Evolutionary conservation across 1,140 invertebrate genomes (phyloP), one percentile per base, ranked within the genome.

Genomic region (Battus philenor): DNA sequence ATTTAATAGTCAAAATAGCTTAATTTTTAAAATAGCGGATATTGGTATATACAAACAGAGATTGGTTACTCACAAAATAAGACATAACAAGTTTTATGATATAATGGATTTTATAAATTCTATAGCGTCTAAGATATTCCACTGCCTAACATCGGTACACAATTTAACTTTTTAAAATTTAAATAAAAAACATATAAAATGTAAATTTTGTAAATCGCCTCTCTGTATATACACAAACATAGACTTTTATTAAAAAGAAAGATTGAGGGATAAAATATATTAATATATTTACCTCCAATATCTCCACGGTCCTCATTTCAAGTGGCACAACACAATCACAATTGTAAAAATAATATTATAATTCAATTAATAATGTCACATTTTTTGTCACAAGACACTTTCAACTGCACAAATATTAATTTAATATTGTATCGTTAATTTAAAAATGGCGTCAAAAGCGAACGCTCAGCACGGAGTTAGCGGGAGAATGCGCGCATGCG

Each of bases 401-500:
- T 22, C 17, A 48, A 50, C 48, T 50, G 16, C 33, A 36, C 33
- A 2, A 9, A 18, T 22, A 10, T 18, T 7, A 36, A 20, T 20
- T 16, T 6, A 20, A 36, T 36, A 1, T 29, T 29, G 4, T 29
- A 10, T 29, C 26, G 26, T 34, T n/a, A 32, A 7, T 13, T 15
- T 16, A 10, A 33, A 20, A 10, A 9, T 4, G n/a, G 9, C 1
- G 9, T 17, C 10, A 22, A 10, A 10, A 38, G 47, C 59, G 62
- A 48, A 47, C 51, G 54, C 4, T 10, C 47, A 16, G 47, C 44
- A 34, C 47, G 47, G 46, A 47, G 51, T 39, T 50, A 51, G 55
- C 55, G 52, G 46, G 48, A 59, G 62, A 68, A 59, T 71, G 63
- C 41, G 50, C 24, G 30, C 18, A 6, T 3, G 34, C 54, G 43